Evolutionary conservation across 2,797 vertebrate genomes (phyloP).

Genomic region (Sebastes trivittatus): DNA sequence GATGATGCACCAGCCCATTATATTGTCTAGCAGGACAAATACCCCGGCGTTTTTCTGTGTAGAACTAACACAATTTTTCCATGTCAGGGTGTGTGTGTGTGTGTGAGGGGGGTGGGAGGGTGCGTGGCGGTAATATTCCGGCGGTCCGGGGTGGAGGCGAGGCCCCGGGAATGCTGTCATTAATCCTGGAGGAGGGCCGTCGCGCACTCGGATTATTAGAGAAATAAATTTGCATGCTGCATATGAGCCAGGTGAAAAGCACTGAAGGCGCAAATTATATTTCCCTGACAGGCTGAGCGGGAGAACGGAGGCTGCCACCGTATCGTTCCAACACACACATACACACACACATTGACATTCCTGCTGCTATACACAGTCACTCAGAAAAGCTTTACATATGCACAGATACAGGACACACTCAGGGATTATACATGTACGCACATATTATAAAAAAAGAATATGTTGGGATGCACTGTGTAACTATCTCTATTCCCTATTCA

Average conservation of each 20-base stretch:
- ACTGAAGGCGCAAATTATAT: constrained; percentile 91
- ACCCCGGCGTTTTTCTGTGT: constrained; percentile 97
- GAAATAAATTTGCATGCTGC: constrained; percentile 99
- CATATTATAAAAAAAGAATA: constrained; percentile 38
- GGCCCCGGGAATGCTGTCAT: constrained; percentile 98
- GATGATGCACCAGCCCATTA: constrained; percentile 99
- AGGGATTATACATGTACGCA: constrained; percentile 44
- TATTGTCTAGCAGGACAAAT: constrained; percentile 99
- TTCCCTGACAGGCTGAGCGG: constrained; percentile 76
- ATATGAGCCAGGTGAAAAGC: constrained; percentile 99
- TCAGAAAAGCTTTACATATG: constrained; percentile 59
- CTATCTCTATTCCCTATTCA: constrained; percentile 32
- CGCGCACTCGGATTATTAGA: constrained; percentile 99
- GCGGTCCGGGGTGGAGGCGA: constrained; percentile 87
- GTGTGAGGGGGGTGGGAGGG: constrained; percentile 11
- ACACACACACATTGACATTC: constrained; percentile 62
- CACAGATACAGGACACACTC: constrained; percentile 43
- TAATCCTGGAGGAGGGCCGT: constrained; percentile 98
- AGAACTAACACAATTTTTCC: constrained; percentile 99
- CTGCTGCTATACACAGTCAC: constrained; percentile 38
- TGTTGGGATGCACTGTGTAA: constrained; percentile 7
- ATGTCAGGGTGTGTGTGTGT: constrained; percentile 85
- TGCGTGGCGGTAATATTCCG: constrained; percentile 90
- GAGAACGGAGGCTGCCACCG: constrained; percentile 64
- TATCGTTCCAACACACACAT: constrained; percentile 44